Conservation (phyloP, 1,140 invertebrate species). For the Brachystomella parvula region DNA sequence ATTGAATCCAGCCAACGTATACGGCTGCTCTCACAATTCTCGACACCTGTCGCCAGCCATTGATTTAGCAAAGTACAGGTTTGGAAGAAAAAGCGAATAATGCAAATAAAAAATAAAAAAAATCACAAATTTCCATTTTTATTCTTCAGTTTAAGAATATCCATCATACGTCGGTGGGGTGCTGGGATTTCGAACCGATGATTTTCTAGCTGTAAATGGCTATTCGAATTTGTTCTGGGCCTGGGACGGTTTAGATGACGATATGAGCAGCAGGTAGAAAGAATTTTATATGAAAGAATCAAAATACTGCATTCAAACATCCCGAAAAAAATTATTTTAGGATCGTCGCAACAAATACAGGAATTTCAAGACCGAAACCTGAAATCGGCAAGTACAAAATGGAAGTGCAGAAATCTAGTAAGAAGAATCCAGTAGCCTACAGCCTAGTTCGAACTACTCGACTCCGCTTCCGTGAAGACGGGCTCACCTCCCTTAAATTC, state of each 20-base stretch:
- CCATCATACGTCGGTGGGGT: slow-evolving; percentile 55
- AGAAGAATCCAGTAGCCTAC: slow-evolving; percentile 44
- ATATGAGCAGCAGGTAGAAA: slow-evolving; percentile 52
- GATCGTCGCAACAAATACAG: slow-evolving; percentile 18
- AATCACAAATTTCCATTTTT: background rate
- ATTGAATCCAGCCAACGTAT: slow-evolving; percentile 58
- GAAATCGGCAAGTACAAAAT: slow-evolving; percentile 46
- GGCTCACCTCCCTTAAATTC: slow-evolving; percentile 48
- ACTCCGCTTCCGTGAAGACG: slow-evolving; percentile 47
- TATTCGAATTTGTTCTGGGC: slow-evolving; percentile 65
- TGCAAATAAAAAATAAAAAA: no score
- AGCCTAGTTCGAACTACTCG: slow-evolving; percentile 45
- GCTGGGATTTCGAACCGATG: slow-evolving; percentile 50
- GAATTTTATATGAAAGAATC: background rate
- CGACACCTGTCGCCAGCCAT: slow-evolving; percentile 57
- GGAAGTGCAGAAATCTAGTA: slow-evolving; percentile 48
- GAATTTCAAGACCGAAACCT: slow-evolving; percentile 19
- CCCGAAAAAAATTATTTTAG: slow-evolving; percentile 29
- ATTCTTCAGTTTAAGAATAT: background rate
- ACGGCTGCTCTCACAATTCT: slow-evolving; percentile 50
- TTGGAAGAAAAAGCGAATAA: background rate
- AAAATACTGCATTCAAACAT: background rate
- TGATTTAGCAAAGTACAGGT: slow-evolving; percentile 57
- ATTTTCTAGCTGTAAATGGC: slow-evolving; percentile 56
- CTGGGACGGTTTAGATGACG: slow-evolving; percentile 60